Percentiles rank a stretch among this genome's conserved stretches.
Conservation (phyloP, 2,888 invertebrate genomes). For the Caenorhabditis auriculariae region DNA sequence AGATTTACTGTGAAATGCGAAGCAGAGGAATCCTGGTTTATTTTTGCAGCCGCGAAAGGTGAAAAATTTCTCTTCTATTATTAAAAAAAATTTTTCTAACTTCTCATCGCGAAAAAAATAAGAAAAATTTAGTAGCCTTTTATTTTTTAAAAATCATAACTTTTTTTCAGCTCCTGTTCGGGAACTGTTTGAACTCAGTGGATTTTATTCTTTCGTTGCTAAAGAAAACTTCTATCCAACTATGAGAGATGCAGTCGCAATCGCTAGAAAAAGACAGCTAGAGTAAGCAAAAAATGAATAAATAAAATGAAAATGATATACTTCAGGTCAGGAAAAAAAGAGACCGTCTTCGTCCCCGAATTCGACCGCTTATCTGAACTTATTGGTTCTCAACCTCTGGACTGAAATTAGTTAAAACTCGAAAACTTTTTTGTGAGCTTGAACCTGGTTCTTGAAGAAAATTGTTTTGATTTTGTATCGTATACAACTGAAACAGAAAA, state of each 20-base stretch:
- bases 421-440: background rate
- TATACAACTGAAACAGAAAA: too few species aligned
- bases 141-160: constrained; percentile 2
- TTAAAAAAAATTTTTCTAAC: too few species aligned
- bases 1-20: constrained; percentile 48
- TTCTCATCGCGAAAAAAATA: too few species aligned
- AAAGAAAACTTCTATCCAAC: constrained; percentile 62
- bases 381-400: constrained; percentile 35
- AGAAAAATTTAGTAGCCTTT: too few species aligned
- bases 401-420: constrained; percentile 5
- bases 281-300: constrained; percentile 16
- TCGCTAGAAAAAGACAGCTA: constrained; percentile 51
- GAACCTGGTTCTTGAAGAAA: constrained; percentile 1
- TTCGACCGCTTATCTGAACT: constrained; percentile 40
- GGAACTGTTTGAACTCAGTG: constrained; percentile 55
- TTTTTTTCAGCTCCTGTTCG: constrained; percentile 52
- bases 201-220: constrained; percentile 55
- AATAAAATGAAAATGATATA: background rate
- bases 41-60: constrained; percentile 61
- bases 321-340: constrained; percentile 22
- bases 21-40: constrained; percentile 55
- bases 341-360: constrained; percentile 30
- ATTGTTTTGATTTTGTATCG: too few species aligned
- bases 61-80: too few species aligned
- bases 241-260: constrained; percentile 58